A percentile compares a stretch with the other conserved stretches of the same genome.
Conservation (phyloP, 2,113 vertebrate species). For the Marcusenius ussheri region DNA sequence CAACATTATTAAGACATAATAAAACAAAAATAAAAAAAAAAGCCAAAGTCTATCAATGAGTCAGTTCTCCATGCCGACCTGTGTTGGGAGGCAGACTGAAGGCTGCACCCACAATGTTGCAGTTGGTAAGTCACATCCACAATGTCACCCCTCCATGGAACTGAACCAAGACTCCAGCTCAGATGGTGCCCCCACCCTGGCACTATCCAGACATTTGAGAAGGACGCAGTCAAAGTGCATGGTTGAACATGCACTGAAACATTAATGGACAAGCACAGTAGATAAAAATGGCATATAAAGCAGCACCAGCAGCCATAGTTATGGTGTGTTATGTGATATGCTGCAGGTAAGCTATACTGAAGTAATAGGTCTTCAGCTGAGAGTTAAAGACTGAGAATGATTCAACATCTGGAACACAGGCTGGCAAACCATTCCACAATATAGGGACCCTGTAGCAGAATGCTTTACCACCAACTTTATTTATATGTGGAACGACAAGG, state of each 20-base stretch:
- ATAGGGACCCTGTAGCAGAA: background rate
- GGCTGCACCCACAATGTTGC: background rate
- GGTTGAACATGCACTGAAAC: background rate
- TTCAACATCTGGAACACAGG: background rate
- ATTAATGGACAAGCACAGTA: background rate
- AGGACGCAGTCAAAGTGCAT: background rate
- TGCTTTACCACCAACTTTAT: background rate
- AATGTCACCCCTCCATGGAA: background rate
- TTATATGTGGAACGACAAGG: background rate
- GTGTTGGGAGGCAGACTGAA: background rate
- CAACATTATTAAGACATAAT: background rate
- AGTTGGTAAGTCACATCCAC: background rate
- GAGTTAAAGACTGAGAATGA: background rate
- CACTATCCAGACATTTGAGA: background rate
- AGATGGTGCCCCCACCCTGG: background rate
- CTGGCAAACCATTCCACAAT: background rate
- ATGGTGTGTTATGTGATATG: background rate
- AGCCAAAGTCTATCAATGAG: background rate
- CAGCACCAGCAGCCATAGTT: background rate
- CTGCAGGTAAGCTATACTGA: background rate
- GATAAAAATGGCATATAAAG: background rate
- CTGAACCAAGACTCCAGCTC: background rate
- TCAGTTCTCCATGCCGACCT: background rate
- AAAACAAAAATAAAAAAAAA: background rate
- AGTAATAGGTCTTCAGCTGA: background rate